phyloP scores from a whole-genome alignment of 2,113 vertebrate genomes.

The Geococcyx californianus region DNA sequence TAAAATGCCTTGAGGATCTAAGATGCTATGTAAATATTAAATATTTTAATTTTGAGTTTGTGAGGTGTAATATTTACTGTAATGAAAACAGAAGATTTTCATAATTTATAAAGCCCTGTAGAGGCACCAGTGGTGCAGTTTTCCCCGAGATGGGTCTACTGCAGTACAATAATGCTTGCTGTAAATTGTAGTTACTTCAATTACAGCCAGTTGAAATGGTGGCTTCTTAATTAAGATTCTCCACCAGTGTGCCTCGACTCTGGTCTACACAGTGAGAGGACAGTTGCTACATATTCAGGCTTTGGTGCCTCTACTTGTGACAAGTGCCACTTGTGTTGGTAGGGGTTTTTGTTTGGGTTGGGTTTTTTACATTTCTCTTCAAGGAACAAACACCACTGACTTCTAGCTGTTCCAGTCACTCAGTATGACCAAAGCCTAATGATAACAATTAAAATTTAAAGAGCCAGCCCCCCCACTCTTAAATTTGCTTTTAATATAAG shows the following conservation, averaged over 20 bases:
- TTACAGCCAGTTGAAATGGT: background rate
- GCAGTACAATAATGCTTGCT: background rate
- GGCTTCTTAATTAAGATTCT: background rate
- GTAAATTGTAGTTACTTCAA: background rate
- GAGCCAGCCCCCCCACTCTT: background rate
- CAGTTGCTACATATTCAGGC: background rate
- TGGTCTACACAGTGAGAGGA: background rate
- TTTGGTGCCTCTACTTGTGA: conserved; percentile 10
- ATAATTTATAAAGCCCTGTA: background rate
- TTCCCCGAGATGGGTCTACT: background rate
- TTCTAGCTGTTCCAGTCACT: background rate
- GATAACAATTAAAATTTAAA: background rate
- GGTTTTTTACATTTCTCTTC: background rate
- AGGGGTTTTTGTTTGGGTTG: background rate
- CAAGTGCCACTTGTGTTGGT: background rate
- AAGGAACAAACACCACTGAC: background rate
- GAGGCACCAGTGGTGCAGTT: background rate
- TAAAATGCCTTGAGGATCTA: conserved; percentile 29
- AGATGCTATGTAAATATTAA: conserved; percentile 44
- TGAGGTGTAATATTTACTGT: conserved; percentile 40
- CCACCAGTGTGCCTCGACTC: conserved; percentile 5
- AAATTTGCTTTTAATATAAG: background rate
- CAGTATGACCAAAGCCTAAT: background rate
- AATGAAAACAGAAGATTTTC: background rate
- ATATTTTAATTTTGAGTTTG: conserved; percentile 35